phyloP scores from a whole-genome alignment of 2,888 invertebrate genomes.

The Chloromyia formosa region DNA sequence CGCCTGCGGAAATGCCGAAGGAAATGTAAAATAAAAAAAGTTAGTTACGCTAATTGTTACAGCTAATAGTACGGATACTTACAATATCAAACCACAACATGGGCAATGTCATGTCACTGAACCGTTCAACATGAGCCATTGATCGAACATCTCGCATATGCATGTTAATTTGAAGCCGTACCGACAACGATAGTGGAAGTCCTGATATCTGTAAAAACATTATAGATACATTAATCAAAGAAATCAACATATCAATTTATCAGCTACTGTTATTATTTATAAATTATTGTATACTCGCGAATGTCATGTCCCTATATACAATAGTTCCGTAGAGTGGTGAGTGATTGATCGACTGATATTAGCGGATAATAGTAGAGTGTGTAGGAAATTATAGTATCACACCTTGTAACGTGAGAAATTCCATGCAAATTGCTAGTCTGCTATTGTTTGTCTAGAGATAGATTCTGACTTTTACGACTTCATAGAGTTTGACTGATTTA shows the following conservation, averaged over 20 bases:
- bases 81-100: conserved; percentile 91
- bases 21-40: conserved; percentile 5
- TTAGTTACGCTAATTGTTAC: too few species aligned
- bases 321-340: too few species aligned
- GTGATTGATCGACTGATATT: too few species aligned
- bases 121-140: conserved; percentile 73
- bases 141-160: conserved; percentile 74
- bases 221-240: neutral
- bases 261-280: too few species aligned
- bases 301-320: too few species aligned
- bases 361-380: neutral
- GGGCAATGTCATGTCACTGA: conserved; percentile 79
- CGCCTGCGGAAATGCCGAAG: conserved; percentile 68
- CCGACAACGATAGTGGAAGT: conserved; percentile 78
- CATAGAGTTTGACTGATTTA: neutral
- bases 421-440: neutral
- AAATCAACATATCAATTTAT: too few species aligned
- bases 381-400: neutral
- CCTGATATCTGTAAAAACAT: conserved; percentile 72
- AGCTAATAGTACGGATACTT: conserved; percentile 64
- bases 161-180: conserved; percentile 89
- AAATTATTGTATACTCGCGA: too few species aligned
- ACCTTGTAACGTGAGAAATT: conserved; percentile 34
- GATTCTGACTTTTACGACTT: neutral
- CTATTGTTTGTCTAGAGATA: neutral